Conservation (phyloP, 2,888 invertebrate genomes). For the Cataglyphis livida region DNA sequence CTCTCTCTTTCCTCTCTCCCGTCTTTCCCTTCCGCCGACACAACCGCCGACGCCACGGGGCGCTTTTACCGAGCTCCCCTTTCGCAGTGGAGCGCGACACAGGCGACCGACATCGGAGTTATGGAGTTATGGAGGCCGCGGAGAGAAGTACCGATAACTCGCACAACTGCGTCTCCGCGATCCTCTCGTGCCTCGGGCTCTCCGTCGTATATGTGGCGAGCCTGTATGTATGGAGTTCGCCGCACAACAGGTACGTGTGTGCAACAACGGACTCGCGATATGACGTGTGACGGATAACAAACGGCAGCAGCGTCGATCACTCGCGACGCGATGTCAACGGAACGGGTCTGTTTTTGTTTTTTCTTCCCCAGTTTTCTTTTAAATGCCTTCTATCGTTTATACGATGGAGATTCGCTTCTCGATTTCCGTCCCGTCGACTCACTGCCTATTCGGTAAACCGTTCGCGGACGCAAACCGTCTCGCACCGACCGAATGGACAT, state of each 20-base stretch:
- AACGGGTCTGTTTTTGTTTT: background rate
- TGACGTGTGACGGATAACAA: background rate
- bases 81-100: constrained; percentile 75
- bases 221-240: constrained; percentile 94
- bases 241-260: constrained; percentile 89
- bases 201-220: constrained; percentile 94
- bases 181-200: constrained; percentile 91
- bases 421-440: constrained; percentile 20
- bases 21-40: constrained; percentile 46
- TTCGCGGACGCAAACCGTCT: constrained; percentile 5
- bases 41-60: constrained; percentile 45
- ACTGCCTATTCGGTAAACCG: constrained; percentile 12
- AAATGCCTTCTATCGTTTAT: background rate
- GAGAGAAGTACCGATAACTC: constrained; percentile 79
- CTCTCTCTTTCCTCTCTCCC: constrained; percentile 43
- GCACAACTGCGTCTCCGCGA: constrained; percentile 88
- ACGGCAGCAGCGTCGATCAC: constrained; percentile 5
- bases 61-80: constrained; percentile 69
- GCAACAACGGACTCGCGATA: background rate
- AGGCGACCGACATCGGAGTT: constrained; percentile 78
- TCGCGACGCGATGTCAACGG: constrained; percentile 10
- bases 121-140: constrained; percentile 83
- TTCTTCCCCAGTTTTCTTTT: background rate
- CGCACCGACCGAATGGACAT: constrained; percentile 30
- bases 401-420: background rate